Percentiles rank a stretch among this genome's conserved stretches.
These are phyloP conservation scores for Drosophila macrospina DNA, from an alignment of 2,888 invertebrate species.

Conservation along the genomic window DNA sequence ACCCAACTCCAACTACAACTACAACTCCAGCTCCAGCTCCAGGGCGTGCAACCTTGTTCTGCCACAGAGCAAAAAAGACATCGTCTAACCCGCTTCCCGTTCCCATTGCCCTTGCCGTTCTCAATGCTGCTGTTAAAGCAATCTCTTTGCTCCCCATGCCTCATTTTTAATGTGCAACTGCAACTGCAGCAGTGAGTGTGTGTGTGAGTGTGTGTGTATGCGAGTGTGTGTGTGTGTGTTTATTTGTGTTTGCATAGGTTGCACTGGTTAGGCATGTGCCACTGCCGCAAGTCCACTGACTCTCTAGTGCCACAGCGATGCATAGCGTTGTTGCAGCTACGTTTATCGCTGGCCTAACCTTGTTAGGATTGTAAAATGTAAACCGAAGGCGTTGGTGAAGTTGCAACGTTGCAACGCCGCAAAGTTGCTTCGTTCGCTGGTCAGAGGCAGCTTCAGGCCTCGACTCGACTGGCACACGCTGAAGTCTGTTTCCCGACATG, in stretches of 20 bases:
- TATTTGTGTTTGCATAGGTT: slow-evolving; percentile 71
- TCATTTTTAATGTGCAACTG: slow-evolving; percentile 78
- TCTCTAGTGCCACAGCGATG: slow-evolving; percentile 17
- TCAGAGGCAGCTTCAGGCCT: slow-evolving; percentile 37
- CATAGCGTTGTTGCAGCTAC: slow-evolving; percentile 16
- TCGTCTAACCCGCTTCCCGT: slow-evolving; percentile 47
- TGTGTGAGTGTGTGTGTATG: slow-evolving; percentile 15
- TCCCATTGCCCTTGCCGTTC: background rate
- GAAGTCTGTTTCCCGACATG: background rate
- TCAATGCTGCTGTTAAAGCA: slow-evolving; percentile 7
- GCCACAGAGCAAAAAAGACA: slow-evolving; percentile 65
- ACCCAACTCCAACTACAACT: background rate
- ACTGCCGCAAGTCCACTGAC: slow-evolving; percentile 52
- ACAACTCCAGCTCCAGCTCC: background rate
- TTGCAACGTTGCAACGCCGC: slow-evolving; percentile 9
- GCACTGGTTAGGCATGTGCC: slow-evolving; percentile 77
- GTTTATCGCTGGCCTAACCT: slow-evolving; percentile 80
- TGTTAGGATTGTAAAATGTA: slow-evolving; percentile 81
- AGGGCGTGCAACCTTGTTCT: slow-evolving; percentile 71
- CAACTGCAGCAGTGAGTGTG: slow-evolving; percentile 28
- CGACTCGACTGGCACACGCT: slow-evolving; percentile 71
- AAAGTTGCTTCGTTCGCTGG: slow-evolving; percentile 5
- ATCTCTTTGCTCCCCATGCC: slow-evolving; percentile 60
- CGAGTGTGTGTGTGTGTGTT: slow-evolving; percentile 26
- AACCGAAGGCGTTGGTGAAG: slow-evolving; percentile 77